A percentile compares a stretch with the other conserved stretches of the same genome.
These are phyloP conservation scores for Ips typographus DNA, from an alignment of 1,140 invertebrate species.

Conservation along the genomic window DNA sequence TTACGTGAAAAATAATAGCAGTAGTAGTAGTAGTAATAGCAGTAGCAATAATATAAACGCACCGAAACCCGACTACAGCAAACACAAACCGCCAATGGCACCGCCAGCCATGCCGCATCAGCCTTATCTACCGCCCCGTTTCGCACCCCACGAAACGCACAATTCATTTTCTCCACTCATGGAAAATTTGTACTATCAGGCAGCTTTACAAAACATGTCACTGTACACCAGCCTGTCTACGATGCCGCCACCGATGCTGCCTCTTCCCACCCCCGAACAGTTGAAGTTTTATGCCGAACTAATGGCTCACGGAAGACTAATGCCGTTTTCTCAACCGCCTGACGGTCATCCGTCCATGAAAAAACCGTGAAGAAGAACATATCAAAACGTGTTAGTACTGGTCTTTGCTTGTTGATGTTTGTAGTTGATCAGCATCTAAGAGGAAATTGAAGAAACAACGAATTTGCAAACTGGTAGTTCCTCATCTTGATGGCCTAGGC, in stretches of 20 bases:
- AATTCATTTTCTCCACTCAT: slow-evolving; percentile 42
- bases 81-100: not conserved
- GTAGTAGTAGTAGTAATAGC: not conserved
- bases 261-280: slow-evolving; percentile 48
- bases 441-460: not conserved
- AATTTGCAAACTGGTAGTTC: not conserved
- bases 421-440: not conserved
- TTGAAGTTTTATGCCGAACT: slow-evolving; percentile 55
- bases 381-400: slow-evolving; percentile 28
- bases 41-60: slow-evolving; percentile 14
- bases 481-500: too few species aligned
- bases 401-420: slow-evolving; percentile 19
- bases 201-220: slow-evolving; percentile 40
- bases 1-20: slow-evolving; percentile 12
- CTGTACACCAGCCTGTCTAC: slow-evolving; percentile 34
- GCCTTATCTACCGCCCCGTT: slow-evolving; percentile 35
- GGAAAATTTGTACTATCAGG: slow-evolving; percentile 51
- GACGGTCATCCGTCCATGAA: slow-evolving; percentile 35
- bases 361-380: slow-evolving; percentile 36
- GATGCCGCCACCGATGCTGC: slow-evolving; percentile 39
- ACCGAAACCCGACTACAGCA: slow-evolving; percentile 15
- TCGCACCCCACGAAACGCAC: slow-evolving; percentile 22
- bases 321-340: slow-evolving; percentile 37
- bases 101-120: slow-evolving; percentile 7
- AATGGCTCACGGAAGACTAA: slow-evolving; percentile 41